Base-by-base conservation (phyloP, 2,113 vertebrate genomes). In the Murina feae region DNA sequence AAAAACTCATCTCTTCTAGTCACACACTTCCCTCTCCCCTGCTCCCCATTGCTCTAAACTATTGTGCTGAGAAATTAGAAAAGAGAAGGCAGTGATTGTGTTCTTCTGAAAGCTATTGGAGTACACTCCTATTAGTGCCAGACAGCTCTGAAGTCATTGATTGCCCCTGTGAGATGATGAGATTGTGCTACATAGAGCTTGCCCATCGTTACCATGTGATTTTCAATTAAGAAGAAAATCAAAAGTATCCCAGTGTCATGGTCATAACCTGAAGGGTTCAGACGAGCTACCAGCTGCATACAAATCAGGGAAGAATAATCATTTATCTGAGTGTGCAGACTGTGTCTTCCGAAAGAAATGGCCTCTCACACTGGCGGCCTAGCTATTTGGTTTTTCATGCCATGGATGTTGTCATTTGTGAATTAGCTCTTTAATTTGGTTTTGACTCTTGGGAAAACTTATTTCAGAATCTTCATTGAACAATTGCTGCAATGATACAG, bases 151-250 rank as follows among this genome's bases (percentile, higher is more conserved):
- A 96, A 97, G 96, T 76, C 90, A 95, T 58, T 76, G 88, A 91
- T 97, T 97, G 10, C 53, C 94, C 47, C 96, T 92, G 69, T 9
- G 37, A 93, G 89, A 97, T 97, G 93, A 96, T 94, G 35, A 89
- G 96, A 96, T 96, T 91, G 87, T 51, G 60, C 81, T 93, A 39
- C 83, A 91, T 2, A 25, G 44, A 95, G 94, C 89, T 96, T 96
- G 89, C 65, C 78, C 79, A 47, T 86, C 16, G 35, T 97, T 96
- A 66, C 82, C 93, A 75, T 87, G 55, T 94, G 90, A 95, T 98
- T 98, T 97, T 92, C 95, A 96, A 93, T 97, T 96, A 97, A 91
- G 96, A 96, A 96, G 39, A 79, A 97, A 97, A 97, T 93, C 91
- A 95, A 89, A 97, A 92, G 60, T 96, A 97, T 83, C 65, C 60